These are phyloP conservation scores for Stenichneumon culpator DNA, from an alignment of 2,888 invertebrate genomes.

Conservation along the genomic window DNA sequence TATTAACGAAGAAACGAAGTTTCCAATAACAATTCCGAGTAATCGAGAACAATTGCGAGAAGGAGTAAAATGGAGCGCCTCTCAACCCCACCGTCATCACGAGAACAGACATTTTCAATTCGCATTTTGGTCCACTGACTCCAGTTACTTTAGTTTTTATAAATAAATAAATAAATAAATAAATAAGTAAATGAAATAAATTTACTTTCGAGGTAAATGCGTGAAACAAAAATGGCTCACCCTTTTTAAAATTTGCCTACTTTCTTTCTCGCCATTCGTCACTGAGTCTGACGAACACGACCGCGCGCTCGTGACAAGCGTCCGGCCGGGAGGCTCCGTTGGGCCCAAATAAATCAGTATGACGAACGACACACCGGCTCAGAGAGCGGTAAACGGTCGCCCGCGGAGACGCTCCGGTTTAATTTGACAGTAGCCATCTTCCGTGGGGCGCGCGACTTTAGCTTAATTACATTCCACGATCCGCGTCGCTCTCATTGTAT, in stretches of 20 bases:
- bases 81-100: too few species aligned
- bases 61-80: too few species aligned
- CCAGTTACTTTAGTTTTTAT: not conserved
- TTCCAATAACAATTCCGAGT: too few species aligned
- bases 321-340: slow-evolving; percentile 49
- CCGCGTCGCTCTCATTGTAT: slow-evolving; percentile 76
- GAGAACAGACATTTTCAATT: too few species aligned
- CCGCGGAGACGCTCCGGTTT: slow-evolving; percentile 71
- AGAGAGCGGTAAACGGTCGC: slow-evolving; percentile 40
- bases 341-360: slow-evolving; percentile 81
- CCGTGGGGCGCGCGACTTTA: slow-evolving; percentile 75
- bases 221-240: too few species aligned
- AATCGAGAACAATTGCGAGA: too few species aligned
- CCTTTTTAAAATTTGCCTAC: not conserved
- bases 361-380: slow-evolving; percentile 73
- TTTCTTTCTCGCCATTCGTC: not conserved
- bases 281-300: not conserved
- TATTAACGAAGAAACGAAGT: too few species aligned
- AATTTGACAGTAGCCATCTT: slow-evolving; percentile 82
- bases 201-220: too few species aligned
- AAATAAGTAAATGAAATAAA: too few species aligned
- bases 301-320: slow-evolving; percentile 27
- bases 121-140: too few species aligned
- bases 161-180: too few species aligned
- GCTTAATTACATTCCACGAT: slow-evolving; percentile 83